phyloP scores from a whole-genome alignment of 1,140 invertebrate species.

The Catajapyx aquilonaris region DNA sequence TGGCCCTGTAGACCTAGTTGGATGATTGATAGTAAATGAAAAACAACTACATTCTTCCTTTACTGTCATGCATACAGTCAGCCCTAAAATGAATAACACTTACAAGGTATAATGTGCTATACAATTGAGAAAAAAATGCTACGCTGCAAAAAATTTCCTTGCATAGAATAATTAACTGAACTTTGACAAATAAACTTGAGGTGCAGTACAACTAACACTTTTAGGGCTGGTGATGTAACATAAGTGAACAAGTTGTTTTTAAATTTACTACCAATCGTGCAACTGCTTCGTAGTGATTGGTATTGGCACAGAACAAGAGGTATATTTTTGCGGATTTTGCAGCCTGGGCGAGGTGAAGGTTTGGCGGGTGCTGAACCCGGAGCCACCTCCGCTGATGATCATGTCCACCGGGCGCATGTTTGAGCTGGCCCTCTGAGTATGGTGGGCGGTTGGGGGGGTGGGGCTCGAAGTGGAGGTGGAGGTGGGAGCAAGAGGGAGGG shows the following conservation, averaged over 20 bases:
- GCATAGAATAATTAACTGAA: neutral
- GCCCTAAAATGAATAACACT: no score
- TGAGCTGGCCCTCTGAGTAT: conserved; percentile 16
- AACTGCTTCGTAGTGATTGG: neutral
- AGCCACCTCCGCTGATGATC: conserved; percentile 14
- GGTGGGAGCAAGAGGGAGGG: no score
- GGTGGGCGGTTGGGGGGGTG: no score
- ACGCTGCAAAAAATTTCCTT: no score
- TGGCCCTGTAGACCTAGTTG: no score
- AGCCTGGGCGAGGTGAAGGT: conserved; percentile 19
- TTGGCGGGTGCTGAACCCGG: conserved; percentile 13
- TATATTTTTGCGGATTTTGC: conserved; percentile 10
- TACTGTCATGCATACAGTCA: no score
- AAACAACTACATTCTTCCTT: no score
- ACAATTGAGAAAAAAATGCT: no score
- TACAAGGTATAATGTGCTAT: no score
- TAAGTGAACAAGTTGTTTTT: no score
- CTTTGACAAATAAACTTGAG: neutral
- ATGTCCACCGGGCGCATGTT: conserved; percentile 20
- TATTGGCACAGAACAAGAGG: neutral
- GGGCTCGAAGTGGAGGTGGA: no score
- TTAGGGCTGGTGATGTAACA: neutral
- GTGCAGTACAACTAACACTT: neutral
- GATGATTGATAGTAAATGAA: no score
- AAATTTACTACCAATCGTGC: neutral